phyloP scores from a whole-genome alignment of 2,888 invertebrate species.

The Calliopum simillimum region DNA sequence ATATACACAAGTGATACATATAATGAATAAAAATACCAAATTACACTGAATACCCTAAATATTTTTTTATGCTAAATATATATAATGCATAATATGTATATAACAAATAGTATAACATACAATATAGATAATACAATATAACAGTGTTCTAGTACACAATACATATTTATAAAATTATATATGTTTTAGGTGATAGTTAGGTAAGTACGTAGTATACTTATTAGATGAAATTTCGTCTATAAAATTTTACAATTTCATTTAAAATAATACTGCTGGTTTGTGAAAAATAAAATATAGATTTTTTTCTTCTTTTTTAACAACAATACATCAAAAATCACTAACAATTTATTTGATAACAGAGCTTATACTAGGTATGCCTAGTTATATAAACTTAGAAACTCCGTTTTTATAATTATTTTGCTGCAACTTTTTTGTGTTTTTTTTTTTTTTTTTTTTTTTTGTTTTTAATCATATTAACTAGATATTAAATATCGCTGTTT shows the following conservation, averaged over 20 bases:
- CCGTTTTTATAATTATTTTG: not conserved
- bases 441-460: not conserved
- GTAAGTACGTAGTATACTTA: too few species aligned
- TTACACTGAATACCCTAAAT: too few species aligned
- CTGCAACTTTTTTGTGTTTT: not conserved
- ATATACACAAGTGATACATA: too few species aligned
- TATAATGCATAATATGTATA: too few species aligned
- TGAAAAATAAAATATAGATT: slow-evolving; percentile 13
- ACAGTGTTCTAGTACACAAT: slow-evolving; percentile 7
- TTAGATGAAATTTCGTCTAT: too few species aligned
- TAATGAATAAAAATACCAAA: too few species aligned
- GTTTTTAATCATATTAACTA: too few species aligned
- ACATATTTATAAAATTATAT: not conserved
- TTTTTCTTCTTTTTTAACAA: slow-evolving; percentile 14
- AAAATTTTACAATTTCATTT: not conserved
- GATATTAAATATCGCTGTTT: too few species aligned
- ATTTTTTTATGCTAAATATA: slow-evolving; percentile 3
- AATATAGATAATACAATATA: slow-evolving; percentile 2
- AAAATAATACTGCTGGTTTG: slow-evolving; percentile 34
- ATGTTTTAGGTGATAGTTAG: too few species aligned
- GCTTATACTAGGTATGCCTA: not conserved
- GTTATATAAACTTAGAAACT: slow-evolving; percentile 13
- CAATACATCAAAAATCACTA: slow-evolving; percentile 29
- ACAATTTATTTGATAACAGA: slow-evolving; percentile 14
- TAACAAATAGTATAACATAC: not conserved